These are phyloP conservation scores for human DNA, from an alignment of 2,113 vertebrate genomes.

Conservation along the genomic window DNA sequence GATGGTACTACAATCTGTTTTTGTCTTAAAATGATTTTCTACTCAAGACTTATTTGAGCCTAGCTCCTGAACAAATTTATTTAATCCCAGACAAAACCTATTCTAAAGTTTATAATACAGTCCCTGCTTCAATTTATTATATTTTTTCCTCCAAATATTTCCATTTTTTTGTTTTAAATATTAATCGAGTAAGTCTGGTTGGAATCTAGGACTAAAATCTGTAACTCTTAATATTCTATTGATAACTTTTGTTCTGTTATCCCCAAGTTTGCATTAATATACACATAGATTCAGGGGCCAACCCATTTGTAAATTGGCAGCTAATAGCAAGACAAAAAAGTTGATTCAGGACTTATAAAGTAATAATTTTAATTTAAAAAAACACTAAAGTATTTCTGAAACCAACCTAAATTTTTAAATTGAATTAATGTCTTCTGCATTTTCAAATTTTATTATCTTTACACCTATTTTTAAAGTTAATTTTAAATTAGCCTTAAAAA, in stretches of 20 bases:
- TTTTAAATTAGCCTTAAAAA: slow-evolving; percentile 30
- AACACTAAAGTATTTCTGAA: not conserved
- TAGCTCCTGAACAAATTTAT: not conserved
- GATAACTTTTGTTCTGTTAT: not conserved
- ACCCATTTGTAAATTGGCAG: not conserved
- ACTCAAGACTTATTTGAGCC: not conserved
- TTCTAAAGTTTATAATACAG: not conserved
- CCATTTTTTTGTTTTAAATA: not conserved
- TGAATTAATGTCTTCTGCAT: not conserved
- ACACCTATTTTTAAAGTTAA: not conserved
- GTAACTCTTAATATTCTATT: not conserved
- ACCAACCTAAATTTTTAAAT: not conserved
- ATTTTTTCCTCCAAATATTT: not conserved
- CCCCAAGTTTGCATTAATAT: not conserved
- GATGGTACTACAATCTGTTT: not conserved
- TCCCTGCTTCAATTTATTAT: not conserved
- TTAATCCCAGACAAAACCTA: not conserved
- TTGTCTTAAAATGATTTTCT: slow-evolving; percentile 48
- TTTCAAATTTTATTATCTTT: slow-evolving; percentile 31
- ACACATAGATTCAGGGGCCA: not conserved
- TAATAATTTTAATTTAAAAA: not conserved
- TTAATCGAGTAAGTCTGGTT: not conserved
- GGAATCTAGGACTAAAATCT: not conserved
- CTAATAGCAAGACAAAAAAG: not conserved
- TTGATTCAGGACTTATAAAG: not conserved